Base-by-base conservation (phyloP, 1,140 invertebrate genomes). In the Scylla paramamosain region DNA sequence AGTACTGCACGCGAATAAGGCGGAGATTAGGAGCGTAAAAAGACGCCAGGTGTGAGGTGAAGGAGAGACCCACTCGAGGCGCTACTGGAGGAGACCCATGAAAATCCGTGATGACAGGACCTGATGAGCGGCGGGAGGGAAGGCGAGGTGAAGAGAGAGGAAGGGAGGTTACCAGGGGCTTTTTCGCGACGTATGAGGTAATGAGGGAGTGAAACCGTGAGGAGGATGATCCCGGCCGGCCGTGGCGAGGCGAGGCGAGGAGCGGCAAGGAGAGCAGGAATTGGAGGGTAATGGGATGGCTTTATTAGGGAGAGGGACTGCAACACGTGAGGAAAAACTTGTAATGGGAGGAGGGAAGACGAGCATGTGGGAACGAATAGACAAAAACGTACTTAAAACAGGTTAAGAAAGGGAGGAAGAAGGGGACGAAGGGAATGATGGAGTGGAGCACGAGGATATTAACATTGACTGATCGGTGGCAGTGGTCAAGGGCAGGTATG, bases 131-230 rank as follows among this genome's bases (percentile, higher is more conserved):
- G n/a, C 20, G 67, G 67, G n/a, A n/a, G 67, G 67, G 25, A 67
- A 67, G 59, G 59, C 10, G 59, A 67, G 59, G 59, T 25, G 59
- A 67, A 25, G 59, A 10, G 59, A 52, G 48, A 20, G 52, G 10
- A 59, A 59, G 52, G 52, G 20, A n/a, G 67, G 20, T 77, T 77
- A 77, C 20, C n/a, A n/a, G 67, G 1, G 67, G 67, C 67, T 77
- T 77, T 77, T 77, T 77, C 67, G 25, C 67, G 67, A 77, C 20
- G 67, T 12, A 77, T n/a, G 67, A 77, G 67, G 67, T 77, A 77
- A 77, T 77, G 67, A 77, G 67, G 67, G 67, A 77, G 25, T 77
- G 67, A 77, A n/a, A 77, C 67, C 67, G 67, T n/a, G 67, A 77
- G 67, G 52, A 59, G 39, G 52, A 59, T 77, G 67, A 77, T 6